Percentiles rank a stretch among this genome's conserved stretches.
Evolutionary conservation across 2,113 vertebrate genomes (phyloP).

Genomic region (Macroglossus sobrinus): DNA sequence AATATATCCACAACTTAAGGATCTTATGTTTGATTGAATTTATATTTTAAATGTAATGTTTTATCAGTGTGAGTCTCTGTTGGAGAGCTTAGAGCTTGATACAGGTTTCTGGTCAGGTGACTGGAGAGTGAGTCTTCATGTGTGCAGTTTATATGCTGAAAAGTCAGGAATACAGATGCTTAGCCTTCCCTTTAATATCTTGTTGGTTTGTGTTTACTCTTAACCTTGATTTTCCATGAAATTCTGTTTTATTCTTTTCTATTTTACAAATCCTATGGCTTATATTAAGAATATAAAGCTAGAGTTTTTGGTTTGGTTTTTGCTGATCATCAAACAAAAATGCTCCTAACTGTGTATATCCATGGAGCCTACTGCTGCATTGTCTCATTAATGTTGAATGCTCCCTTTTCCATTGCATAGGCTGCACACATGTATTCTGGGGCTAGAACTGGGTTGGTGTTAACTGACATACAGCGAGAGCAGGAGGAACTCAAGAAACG

Average conservation of each 20-base stretch:
- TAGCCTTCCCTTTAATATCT: neutral
- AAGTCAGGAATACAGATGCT: neutral
- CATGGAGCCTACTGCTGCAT: neutral
- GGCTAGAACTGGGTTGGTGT: slow-evolving; percentile 89
- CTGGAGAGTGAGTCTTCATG: neutral
- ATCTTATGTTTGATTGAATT: neutral
- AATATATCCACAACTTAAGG: neutral
- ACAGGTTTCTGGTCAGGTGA: neutral
- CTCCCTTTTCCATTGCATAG: slow-evolving; percentile 68
- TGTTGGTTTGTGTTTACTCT: slow-evolving; percentile 4
- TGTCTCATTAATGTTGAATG: neutral
- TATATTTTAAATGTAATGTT: slow-evolving; percentile 12
- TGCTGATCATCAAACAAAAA: neutral
- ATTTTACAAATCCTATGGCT: neutral
- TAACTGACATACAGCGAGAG: slow-evolving; percentile 88
- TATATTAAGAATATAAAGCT: neutral
- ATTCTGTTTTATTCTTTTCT: neutral
- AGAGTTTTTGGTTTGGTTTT: neutral
- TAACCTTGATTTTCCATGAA: slow-evolving; percentile 23
- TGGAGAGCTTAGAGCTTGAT: neutral
- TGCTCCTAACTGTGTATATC: neutral
- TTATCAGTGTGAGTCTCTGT: neutral
- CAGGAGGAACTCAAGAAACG: slow-evolving; percentile 86
- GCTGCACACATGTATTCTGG: slow-evolving; percentile 86
- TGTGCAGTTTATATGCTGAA: neutral